These are phyloP conservation scores for Geococcyx californianus DNA, from an alignment of 2,113 vertebrate species.

Conservation along the genomic window DNA sequence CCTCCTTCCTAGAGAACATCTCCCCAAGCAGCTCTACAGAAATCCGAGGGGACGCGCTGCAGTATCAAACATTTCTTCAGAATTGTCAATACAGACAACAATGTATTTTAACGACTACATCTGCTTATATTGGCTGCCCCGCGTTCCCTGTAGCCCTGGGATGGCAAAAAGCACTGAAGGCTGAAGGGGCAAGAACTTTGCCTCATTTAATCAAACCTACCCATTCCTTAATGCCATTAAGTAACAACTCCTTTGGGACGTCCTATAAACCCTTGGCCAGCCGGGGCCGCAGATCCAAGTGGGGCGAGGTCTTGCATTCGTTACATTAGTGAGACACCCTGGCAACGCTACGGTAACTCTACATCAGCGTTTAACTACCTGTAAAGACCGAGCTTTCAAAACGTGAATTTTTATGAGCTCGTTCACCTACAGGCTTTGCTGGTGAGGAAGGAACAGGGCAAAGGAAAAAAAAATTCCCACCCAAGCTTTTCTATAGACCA, in stretches of 20 bases:
- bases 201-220: background rate
- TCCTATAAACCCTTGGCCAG: background rate
- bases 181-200: background rate
- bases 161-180: background rate
- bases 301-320: background rate
- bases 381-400: background rate
- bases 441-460: background rate
- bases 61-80: background rate
- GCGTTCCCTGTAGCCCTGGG: background rate
- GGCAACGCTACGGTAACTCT: background rate
- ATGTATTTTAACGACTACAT: background rate
- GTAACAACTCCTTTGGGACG: background rate
- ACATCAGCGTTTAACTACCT: background rate
- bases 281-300: background rate
- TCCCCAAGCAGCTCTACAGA: background rate
- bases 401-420: background rate
- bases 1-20: background rate
- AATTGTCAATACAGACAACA: background rate
- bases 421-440: background rate
- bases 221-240: background rate
- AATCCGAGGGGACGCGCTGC: background rate
- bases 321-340: background rate
- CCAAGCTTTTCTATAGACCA: background rate
- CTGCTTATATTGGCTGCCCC: background rate
- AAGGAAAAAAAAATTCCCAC: background rate